Percentiles rank a stretch among this genome's conserved stretches.
These are phyloP conservation scores for Hiodon alosoides DNA, from an alignment of 2,113 vertebrate genomes.

Conservation along the genomic window DNA sequence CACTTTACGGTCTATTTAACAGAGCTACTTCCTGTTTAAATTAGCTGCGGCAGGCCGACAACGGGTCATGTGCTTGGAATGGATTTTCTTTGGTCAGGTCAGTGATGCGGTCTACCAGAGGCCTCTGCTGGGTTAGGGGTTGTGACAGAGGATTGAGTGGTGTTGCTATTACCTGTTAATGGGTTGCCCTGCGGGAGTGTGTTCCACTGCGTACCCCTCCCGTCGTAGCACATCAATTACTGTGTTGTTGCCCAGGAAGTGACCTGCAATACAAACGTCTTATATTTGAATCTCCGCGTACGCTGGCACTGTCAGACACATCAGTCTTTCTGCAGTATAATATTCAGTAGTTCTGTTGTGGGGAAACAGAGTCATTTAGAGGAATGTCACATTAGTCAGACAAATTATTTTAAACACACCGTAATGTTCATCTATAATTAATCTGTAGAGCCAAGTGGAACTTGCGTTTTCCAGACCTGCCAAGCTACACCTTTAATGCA, in stretches of 20 bases:
- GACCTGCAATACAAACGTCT: constrained; percentile 63
- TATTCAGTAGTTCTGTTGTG: too few relatives aligned
- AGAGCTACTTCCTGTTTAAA: not conserved
- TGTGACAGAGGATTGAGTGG: constrained; percentile 18
- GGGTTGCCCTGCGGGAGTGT: constrained; percentile 73
- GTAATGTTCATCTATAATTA: too few relatives aligned
- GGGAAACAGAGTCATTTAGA: too few relatives aligned
- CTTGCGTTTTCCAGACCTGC: too few relatives aligned
- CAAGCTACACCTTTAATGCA: too few relatives aligned
- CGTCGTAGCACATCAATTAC: constrained; percentile 80
- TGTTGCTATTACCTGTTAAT: constrained; percentile 68
- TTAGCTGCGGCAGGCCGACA: not conserved
- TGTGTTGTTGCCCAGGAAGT: constrained; percentile 87
- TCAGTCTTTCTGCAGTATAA: too few relatives aligned
- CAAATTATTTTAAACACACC: too few relatives aligned
- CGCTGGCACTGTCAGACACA: too few relatives aligned
- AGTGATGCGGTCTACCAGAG: not conserved
- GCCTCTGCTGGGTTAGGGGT: not conserved
- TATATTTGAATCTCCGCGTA: too few relatives aligned
- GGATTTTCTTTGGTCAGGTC: not conserved
- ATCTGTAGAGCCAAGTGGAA: too few relatives aligned
- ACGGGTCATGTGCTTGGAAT: not conserved
- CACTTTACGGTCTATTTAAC: not conserved
- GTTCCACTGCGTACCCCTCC: constrained; percentile 78
- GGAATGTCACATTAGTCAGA: too few relatives aligned